These are phyloP conservation scores for Cyrtonyx montezumae DNA, from an alignment of 2,113 vertebrate genomes.

Conservation along the genomic window DNA sequence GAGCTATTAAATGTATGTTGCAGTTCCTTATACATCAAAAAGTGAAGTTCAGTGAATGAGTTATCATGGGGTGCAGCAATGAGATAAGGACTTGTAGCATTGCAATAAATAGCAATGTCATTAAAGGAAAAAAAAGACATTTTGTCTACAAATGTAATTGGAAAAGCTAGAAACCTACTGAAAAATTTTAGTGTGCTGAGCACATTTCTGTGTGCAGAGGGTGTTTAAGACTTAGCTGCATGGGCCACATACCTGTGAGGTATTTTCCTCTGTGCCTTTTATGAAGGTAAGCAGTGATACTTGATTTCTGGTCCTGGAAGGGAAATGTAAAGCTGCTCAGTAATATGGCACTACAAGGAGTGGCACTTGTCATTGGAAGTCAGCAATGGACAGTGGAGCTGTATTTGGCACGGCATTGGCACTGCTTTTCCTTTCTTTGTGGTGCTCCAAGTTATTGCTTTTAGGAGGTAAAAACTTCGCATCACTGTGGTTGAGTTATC, in stretches of 20 bases:
- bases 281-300: not conserved
- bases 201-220: not conserved
- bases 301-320: slow-evolving; percentile 16
- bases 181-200: not conserved
- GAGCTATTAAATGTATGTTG: slow-evolving; percentile 60
- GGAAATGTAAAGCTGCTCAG: no score
- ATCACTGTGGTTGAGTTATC: not conserved
- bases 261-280: not conserved
- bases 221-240: not conserved
- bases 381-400: not conserved
- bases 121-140: slow-evolving; percentile 30
- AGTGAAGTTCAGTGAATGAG: slow-evolving; percentile 54
- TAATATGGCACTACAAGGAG: no score
- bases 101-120: slow-evolving; percentile 57
- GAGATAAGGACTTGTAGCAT: slow-evolving; percentile 54
- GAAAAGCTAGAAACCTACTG: slow-evolving; percentile 25
- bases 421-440: not conserved
- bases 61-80: slow-evolving; percentile 25
- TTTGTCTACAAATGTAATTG: slow-evolving; percentile 54
- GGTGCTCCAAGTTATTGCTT: not conserved
- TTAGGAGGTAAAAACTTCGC: not conserved
- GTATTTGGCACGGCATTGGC: not conserved
- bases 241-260: not conserved
- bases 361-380: not conserved
- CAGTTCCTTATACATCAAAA: slow-evolving; percentile 60